Evolutionary conservation across 2,888 invertebrate genomes (phyloP).

Genomic region (Lochmaea crataegi): DNA sequence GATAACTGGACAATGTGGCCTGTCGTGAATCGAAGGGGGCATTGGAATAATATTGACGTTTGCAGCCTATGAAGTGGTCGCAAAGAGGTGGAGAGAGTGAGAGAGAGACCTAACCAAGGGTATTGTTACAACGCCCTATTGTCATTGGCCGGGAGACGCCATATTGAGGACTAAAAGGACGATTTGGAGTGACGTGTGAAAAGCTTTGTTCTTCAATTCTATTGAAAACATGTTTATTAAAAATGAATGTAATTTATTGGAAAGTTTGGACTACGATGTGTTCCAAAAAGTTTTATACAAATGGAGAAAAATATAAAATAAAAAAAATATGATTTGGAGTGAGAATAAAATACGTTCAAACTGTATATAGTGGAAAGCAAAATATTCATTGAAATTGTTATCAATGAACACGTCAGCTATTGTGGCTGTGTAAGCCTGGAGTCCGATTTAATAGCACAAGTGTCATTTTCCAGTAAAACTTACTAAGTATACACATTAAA

Average conservation of each 20-base stretch:
- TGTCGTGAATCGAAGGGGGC: conserved; percentile 49
- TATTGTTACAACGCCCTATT: conserved; percentile 47
- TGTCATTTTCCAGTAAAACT: too few species aligned
- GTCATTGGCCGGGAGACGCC: conserved; percentile 60
- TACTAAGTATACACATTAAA: too few species aligned
- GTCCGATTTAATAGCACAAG: too few species aligned
- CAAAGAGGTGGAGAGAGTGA: conserved; percentile 43
- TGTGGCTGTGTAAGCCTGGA: too few species aligned
- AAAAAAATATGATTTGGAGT: too few species aligned
- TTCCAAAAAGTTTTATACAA: too few species aligned
- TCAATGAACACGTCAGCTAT: too few species aligned
- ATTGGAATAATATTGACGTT: conserved; percentile 61
- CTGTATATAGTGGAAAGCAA: too few species aligned
- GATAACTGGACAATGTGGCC: conserved; percentile 57
- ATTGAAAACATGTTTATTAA: background rate
- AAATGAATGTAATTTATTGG: background rate
- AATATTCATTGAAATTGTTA: too few species aligned
- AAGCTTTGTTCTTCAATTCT: conserved; percentile 15
- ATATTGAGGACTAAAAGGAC: conserved; percentile 51
- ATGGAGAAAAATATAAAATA: too few species aligned
- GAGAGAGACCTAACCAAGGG: conserved; percentile 48
- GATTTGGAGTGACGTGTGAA: conserved; percentile 25
- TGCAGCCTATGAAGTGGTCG: conserved; percentile 60
- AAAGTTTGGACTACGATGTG: background rate
- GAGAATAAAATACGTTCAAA: too few species aligned